Conservation (phyloP, 2,797 vertebrate genomes). For the Fistularia tabacaria region DNA sequence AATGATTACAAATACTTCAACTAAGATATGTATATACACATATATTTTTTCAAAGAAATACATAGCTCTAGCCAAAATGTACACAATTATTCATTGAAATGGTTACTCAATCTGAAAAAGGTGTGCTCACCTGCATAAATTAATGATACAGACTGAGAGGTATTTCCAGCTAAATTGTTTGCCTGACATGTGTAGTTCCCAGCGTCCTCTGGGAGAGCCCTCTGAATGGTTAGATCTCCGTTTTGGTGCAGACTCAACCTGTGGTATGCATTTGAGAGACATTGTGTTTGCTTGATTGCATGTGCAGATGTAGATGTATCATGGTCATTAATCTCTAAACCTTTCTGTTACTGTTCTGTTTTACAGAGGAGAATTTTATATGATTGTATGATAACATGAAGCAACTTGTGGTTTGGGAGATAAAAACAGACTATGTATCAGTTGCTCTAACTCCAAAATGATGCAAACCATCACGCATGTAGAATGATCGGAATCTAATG, state of each 20-base stretch:
- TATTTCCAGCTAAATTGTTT: slow-evolving; percentile 77
- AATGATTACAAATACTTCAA: too few species aligned
- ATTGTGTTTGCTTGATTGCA: slow-evolving; percentile 41
- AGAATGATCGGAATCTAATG: slow-evolving; percentile 46
- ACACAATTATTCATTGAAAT: too few species aligned
- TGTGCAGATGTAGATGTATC: slow-evolving; percentile 41
- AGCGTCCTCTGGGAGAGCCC: slow-evolving; percentile 80
- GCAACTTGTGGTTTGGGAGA: slow-evolving; percentile 12
- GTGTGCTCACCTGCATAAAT: slow-evolving; percentile 77
- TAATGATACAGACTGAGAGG: slow-evolving; percentile 70
- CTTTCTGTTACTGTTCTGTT: slow-evolving; percentile 18
- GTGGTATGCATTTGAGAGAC: slow-evolving; percentile 35
- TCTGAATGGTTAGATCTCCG: slow-evolving; percentile 79
- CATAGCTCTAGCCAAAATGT: too few species aligned
- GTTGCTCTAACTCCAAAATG: slow-evolving; percentile 18
- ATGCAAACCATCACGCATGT: slow-evolving; percentile 39
- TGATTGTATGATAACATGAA: slow-evolving; percentile 16
- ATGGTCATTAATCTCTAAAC: slow-evolving; percentile 17
- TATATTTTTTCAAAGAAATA: too few species aligned
- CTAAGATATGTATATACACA: too few species aligned
- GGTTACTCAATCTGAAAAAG: background rate
- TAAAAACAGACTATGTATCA: slow-evolving; percentile 8
- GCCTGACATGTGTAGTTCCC: slow-evolving; percentile 90
- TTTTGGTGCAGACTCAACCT: slow-evolving; percentile 75
- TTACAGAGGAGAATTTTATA: slow-evolving; percentile 23